Evolutionary conservation across 2,888 invertebrate genomes (phyloP).

Genomic region (Morinoia aosen): DNA sequence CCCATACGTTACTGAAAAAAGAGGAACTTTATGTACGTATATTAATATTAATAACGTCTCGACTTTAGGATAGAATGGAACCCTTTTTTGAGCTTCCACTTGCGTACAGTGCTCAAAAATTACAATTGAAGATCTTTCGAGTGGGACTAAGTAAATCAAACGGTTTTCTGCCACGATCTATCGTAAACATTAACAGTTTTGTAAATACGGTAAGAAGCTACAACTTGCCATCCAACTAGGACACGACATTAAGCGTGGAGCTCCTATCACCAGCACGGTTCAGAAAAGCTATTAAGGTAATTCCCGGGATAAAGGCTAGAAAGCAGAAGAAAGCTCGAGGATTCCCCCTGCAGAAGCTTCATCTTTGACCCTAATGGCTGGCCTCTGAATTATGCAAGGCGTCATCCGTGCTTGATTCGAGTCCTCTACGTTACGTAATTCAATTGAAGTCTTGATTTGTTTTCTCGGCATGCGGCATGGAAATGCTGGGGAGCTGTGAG

Average conservation of each 20-base stretch:
- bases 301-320: background rate
- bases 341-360: background rate
- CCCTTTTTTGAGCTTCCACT: background rate
- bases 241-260: background rate
- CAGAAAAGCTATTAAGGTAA: background rate
- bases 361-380: slow-evolving; percentile 26
- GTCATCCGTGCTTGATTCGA: background rate
- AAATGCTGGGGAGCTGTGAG: background rate
- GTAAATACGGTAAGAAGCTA: background rate
- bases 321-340: background rate
- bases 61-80: too few species aligned
- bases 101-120: background rate
- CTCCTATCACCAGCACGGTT: background rate
- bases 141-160: background rate
- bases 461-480: slow-evolving; percentile 9
- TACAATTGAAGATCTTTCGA: background rate
- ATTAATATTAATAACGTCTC: too few species aligned
- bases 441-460: slow-evolving; percentile 1
- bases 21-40: too few species aligned
- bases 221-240: background rate
- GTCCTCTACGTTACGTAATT: slow-evolving; percentile 20
- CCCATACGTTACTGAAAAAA: too few species aligned
- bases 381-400: slow-evolving; percentile 24
- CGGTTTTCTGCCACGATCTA: background rate
- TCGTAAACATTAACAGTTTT: background rate